Percentiles rank a stretch among this genome's conserved stretches.
Evolutionary conservation across 2,113 vertebrate genomes (phyloP).

Genomic region (Ranitomeya variabilis): DNA sequence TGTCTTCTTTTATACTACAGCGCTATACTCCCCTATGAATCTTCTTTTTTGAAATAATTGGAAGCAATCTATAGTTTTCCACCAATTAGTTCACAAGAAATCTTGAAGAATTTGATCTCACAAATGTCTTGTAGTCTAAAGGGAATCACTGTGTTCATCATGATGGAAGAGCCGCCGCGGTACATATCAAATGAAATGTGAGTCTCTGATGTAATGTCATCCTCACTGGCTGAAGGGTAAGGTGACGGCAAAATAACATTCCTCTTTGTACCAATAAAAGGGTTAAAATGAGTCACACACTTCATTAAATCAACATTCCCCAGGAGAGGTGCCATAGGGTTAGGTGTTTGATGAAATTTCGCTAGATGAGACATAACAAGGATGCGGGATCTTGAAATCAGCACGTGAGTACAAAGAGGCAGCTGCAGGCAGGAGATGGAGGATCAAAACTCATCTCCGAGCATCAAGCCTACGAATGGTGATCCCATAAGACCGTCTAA

Average conservation of each 20-base stretch:
- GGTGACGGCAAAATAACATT: not conserved
- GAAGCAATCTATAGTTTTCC: too few species aligned
- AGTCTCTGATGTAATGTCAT: not conserved
- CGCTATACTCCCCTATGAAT: too few species aligned
- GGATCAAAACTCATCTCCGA: constrained; percentile 24
- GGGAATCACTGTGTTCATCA: not conserved
- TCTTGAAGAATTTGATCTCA: not conserved
- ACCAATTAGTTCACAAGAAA: not conserved
- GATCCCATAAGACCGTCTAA: not conserved
- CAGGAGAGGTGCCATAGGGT: constrained; percentile 13
- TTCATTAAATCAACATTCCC: constrained; percentile 32
- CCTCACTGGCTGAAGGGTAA: not conserved
- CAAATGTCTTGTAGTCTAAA: not conserved
- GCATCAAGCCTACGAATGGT: constrained; percentile 17
- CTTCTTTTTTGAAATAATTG: not conserved
- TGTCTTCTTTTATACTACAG: too few species aligned
- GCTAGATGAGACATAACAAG: constrained; percentile 44
- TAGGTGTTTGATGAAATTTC: constrained; percentile 47
- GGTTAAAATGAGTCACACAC: not conserved
- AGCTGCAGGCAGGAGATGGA: constrained; percentile 26
- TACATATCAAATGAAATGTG: not conserved
- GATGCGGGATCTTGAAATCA: constrained; percentile 30
- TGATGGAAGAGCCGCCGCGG: not conserved
- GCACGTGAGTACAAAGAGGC: not conserved
- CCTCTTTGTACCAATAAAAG: not conserved